Base-by-base conservation (phyloP, 2,113 vertebrate genomes). In the Caranx ignobilis region DNA sequence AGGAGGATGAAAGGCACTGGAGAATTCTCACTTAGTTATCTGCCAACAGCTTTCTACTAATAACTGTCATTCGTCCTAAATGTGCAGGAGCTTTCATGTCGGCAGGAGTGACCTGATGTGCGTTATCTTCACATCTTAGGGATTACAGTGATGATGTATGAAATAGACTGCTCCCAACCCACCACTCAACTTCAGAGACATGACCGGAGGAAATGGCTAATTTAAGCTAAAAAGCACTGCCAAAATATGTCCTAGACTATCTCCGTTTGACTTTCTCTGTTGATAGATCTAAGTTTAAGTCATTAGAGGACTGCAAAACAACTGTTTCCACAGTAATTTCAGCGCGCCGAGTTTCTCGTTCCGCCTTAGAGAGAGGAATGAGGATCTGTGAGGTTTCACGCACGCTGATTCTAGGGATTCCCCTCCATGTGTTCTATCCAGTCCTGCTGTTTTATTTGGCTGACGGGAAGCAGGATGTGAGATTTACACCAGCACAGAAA, bases 51-150 rank as follows among this genome's bases (percentile, higher is more conserved):
- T 85, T 90, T 82, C 83, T 79, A 83, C 86, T 71, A 90, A 91
- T 92, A 87, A 91, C 90, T 90, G 90, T 92, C 87, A 90, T 91
- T 87, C 39, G 39, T 41, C 85, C 75, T 81, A 73, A 88, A 82
- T 79, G 71, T 80, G 68, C 31, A 41, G 74, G 37, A 3, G 35
- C 84, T 90, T 91, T 86, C 71, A 90, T 85, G 81, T 86, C 48
- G 12, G 52, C 52, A 59, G 64, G 55, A 79, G 65, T 69, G 86
- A 87, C 87, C 77, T 59, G 56, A 71, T 41, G 26, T 67, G 62
- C 68, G 67, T 41, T 77, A 75, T 75, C 76, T 82, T 69, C 71
- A 81, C 76, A 83, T 89, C 77, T 86, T 11, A 47, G 32, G 39
- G 83, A 79, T 77, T 70, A 45, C 11, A 57, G 59, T 9, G 54